A percentile compares a stretch with the other conserved stretches of the same genome.
These are phyloP conservation scores for Odocoileus virginianus DNA, from an alignment of 2,113 vertebrate species.

Conservation along the genomic window DNA sequence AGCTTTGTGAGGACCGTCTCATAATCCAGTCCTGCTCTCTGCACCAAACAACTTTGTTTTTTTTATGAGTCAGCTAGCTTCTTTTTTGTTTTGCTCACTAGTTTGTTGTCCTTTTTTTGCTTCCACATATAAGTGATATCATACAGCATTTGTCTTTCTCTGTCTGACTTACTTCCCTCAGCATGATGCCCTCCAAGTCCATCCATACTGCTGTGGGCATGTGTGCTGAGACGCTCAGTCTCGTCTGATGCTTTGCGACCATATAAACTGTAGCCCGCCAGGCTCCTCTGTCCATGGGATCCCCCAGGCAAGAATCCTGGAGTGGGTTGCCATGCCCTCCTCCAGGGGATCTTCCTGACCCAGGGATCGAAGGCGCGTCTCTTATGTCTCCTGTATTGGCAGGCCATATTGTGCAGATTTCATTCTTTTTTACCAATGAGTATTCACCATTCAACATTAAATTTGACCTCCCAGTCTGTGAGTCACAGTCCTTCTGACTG, in stretches of 20 bases:
- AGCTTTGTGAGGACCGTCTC: background rate
- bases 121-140: background rate
- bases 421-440: background rate
- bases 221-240: background rate
- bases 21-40: background rate
- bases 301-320: background rate
- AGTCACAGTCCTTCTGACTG: background rate
- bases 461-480: fast-evolving
- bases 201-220: background rate
- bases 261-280: background rate
- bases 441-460: background rate
- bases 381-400: background rate
- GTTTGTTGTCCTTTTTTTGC: background rate
- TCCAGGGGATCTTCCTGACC: background rate
- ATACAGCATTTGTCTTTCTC: background rate
- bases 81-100: background rate
- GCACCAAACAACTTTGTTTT: background rate
- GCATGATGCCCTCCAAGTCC: background rate
- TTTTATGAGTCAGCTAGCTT: background rate
- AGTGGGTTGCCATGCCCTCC: background rate
- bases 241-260: background rate
- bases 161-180: background rate
- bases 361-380: background rate
- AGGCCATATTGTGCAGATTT: background rate
- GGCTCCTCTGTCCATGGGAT: background rate